Evolutionary conservation across 2,797 vertebrate species (phyloP).

Genomic region (Anas flavirostris): DNA sequence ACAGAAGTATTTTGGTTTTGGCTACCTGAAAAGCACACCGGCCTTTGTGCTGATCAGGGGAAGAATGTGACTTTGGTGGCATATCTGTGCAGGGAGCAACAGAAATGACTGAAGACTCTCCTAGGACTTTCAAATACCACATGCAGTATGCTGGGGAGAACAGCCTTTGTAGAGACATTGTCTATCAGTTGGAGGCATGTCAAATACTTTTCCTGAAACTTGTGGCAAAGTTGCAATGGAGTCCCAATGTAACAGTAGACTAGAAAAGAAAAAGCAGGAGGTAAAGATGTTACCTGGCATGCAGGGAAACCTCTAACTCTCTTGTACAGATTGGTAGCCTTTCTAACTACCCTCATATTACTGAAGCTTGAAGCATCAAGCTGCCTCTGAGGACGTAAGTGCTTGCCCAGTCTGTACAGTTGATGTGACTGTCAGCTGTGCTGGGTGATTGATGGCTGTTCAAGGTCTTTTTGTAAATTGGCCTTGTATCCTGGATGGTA

Average conservation of each 20-base stretch:
- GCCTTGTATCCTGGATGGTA: slow-evolving; percentile 27
- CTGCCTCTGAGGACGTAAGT: background rate
- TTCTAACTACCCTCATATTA: background rate
- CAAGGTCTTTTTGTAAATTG: slow-evolving; percentile 47
- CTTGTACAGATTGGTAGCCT: background rate
- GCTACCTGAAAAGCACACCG: background rate
- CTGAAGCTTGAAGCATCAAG: background rate
- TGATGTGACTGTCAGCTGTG: background rate
- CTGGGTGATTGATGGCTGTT: slow-evolving; percentile 14
- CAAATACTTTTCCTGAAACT: background rate
- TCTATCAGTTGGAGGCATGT: rapidly evolving
- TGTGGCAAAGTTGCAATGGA: background rate
- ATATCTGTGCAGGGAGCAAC: background rate
- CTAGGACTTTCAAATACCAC: background rate
- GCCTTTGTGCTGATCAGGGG: background rate
- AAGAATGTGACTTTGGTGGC: background rate
- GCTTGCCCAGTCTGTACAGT: background rate
- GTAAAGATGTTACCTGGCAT: background rate
- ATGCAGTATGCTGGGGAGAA: background rate
- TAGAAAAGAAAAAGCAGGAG: background rate
- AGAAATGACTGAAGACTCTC: background rate
- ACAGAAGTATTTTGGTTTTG: background rate
- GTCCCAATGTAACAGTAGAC: background rate
- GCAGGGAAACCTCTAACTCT: background rate
- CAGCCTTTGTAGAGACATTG: background rate